Evolutionary conservation across 2,113 vertebrate species (phyloP).

Genomic region (Scortum barcoo): DNA sequence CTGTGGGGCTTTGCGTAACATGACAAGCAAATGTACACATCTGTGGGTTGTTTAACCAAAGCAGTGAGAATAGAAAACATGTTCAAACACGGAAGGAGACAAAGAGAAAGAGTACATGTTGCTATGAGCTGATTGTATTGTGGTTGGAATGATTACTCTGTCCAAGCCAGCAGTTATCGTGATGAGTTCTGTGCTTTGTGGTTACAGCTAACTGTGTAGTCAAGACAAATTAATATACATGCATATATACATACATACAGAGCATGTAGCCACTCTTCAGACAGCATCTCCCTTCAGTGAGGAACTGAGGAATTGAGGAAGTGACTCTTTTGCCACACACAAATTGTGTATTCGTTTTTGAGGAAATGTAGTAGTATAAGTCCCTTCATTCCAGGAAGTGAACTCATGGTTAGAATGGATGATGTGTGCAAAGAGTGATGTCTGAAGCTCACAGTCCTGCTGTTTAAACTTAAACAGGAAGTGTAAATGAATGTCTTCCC

Average conservation of each 20-base stretch:
- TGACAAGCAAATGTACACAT: neutral
- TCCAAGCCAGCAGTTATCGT: neutral
- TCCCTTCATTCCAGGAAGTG: neutral
- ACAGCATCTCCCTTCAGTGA: neutral
- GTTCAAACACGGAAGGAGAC: neutral
- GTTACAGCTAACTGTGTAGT: neutral
- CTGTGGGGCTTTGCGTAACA: neutral
- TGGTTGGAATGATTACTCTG: slow-evolving; percentile 2
- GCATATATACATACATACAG: neutral
- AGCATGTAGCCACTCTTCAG: neutral
- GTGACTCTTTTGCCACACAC: neutral
- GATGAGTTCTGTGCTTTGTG: neutral
- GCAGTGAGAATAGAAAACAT: neutral
- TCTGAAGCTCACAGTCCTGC: neutral
- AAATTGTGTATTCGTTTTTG: neutral
- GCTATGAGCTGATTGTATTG: slow-evolving; percentile 6
- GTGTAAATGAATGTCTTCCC: neutral
- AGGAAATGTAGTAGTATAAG: neutral
- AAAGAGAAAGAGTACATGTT: neutral
- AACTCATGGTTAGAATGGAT: neutral
- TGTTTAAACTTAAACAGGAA: neutral
- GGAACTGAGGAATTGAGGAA: neutral
- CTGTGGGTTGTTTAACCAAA: neutral
- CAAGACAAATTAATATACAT: neutral
- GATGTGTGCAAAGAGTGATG: neutral